phyloP scores from a whole-genome alignment of 2,797 vertebrate species.

The Phaenicophaeus curvirostris region DNA sequence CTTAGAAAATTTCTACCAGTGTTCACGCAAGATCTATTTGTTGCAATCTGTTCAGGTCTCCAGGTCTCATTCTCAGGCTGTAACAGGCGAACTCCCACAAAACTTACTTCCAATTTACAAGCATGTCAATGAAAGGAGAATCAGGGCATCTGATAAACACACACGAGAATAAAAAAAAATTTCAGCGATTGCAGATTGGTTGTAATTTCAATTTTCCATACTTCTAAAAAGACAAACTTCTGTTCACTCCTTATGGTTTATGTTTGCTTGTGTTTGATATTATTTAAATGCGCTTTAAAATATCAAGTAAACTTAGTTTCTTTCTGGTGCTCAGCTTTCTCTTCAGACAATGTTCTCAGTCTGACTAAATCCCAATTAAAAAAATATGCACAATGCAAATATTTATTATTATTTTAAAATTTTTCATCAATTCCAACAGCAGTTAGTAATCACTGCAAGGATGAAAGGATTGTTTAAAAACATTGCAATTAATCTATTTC shows the following conservation, averaged over 20 bases:
- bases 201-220: conserved; percentile 57
- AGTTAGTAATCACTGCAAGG: neutral
- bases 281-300: conserved; percentile 22
- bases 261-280: conserved; percentile 18
- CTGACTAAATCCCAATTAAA: neutral
- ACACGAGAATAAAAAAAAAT: conserved; percentile 33
- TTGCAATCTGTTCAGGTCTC: conserved; percentile 59
- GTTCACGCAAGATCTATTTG: neutral
- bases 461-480: neutral
- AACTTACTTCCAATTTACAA: conserved; percentile 28
- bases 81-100: conserved; percentile 34
- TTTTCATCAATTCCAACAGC: neutral
- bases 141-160: conserved; percentile 24
- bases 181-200: conserved; percentile 32
- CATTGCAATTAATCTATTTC: neutral
- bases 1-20: neutral
- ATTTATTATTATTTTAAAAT: neutral
- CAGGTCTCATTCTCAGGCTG: neutral
- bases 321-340: neutral
- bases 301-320: neutral
- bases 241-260: conserved; percentile 65
- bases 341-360: neutral
- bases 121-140: conserved; percentile 51
- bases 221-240: conserved; percentile 45
- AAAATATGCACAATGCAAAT: neutral